Conservation (phyloP, 2,113 vertebrate genomes). For the Rattus norvegicus region DNA sequence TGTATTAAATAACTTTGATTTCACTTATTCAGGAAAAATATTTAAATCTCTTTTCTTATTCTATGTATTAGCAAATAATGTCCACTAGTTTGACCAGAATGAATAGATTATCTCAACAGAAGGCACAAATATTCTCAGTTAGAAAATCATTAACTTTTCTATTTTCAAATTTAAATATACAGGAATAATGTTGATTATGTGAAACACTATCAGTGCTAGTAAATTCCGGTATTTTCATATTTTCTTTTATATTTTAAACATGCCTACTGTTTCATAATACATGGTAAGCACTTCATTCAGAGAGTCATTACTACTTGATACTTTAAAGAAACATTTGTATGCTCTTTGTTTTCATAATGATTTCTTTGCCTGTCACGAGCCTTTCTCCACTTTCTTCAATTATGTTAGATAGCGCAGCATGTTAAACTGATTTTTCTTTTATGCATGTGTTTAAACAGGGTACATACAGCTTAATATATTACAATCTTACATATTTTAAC, state of each 20-base stretch:
- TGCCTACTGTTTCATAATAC: background rate
- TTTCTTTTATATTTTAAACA: background rate
- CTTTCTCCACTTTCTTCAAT: background rate
- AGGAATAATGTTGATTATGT: background rate
- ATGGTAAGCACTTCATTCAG: background rate
- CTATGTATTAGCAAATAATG: background rate
- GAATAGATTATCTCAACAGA: background rate
- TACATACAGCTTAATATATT: background rate
- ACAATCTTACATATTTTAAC: background rate
- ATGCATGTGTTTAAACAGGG: background rate
- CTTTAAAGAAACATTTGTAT: constrained; percentile 8
- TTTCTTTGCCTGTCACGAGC: background rate
- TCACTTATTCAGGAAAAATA: background rate
- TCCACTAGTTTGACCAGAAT: background rate
- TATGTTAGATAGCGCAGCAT: background rate
- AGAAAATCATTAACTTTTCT: background rate
- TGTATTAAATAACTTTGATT: background rate
- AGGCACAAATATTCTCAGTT: background rate
- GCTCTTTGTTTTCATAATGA: background rate
- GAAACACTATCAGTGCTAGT: background rate
- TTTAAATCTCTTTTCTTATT: background rate
- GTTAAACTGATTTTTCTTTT: background rate
- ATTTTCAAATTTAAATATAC: background rate
- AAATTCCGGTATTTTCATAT: background rate
- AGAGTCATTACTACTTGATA: background rate